These are phyloP conservation scores for Leucoraja erinaceus DNA, from an alignment of 2,113 vertebrate species.

Conservation along the genomic window DNA sequence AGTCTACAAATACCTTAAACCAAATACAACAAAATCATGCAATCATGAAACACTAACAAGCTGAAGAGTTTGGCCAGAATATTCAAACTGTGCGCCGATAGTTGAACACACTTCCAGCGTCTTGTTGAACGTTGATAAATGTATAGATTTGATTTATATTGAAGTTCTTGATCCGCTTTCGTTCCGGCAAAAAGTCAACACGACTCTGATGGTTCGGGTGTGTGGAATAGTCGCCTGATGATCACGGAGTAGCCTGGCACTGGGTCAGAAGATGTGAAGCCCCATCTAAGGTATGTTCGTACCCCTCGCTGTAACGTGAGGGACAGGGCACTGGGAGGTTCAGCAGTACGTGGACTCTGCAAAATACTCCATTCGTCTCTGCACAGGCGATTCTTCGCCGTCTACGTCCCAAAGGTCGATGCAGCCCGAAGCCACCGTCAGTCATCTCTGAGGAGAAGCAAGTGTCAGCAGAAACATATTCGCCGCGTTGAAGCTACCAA, in stretches of 20 bases:
- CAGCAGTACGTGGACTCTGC: neutral
- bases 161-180: neutral
- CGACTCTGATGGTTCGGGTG: neutral
- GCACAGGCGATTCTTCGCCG: neutral
- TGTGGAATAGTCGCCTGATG: neutral
- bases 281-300: neutral
- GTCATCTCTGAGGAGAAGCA: neutral
- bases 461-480: neutral
- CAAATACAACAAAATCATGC: neutral
- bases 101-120: neutral
- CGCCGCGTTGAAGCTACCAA: neutral
- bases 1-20: too few relatives aligned
- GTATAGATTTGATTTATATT: neutral
- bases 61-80: neutral
- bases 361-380: neutral
- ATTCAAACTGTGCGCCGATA: neutral
- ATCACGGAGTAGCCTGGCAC: neutral
- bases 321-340: neutral
- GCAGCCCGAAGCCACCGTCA: neutral
- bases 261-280: neutral
- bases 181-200: neutral
- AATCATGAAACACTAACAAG: neutral
- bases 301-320: neutral
- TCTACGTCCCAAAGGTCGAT: neutral
- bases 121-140: neutral